Base-by-base conservation (phyloP, 2,113 vertebrate species). In the Oostethus manadensis region DNA sequence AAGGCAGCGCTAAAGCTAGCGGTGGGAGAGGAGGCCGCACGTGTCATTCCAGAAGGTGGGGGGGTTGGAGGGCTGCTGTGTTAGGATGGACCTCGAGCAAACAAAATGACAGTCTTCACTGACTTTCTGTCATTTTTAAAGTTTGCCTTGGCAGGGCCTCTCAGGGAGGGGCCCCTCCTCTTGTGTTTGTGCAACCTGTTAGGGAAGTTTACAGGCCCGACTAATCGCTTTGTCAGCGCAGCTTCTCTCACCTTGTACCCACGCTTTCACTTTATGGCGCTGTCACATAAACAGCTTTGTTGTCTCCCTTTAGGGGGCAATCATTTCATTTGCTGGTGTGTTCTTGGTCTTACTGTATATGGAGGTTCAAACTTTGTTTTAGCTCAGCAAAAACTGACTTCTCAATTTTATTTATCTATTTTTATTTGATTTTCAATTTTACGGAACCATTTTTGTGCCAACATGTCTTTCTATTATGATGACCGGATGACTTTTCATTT, bases 71-170 rank as follows among this genome's bases (percentile, higher is more conserved):
- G 51, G 29, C 29, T 33, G n/a, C 17, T 29, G n/a, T 42, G 21
- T 55, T 10, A 38, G 83, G 87, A 87, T 72, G 77, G 73, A 11
- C 76, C 44, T 29, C 62, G 66, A 60, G 72, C 40, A 58, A 33
- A 64, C 55, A 56, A 68, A 66, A 70, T 77, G 78, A 81, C 79
- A 73, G 71, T 69, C 71, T 68, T 83, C 72, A 76, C 78, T 29
- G 46, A 70, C 73, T 49, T 64, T 26, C 61, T 79, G 50, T 78
- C 76, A 66, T 71, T 64, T 67, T 46, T 77, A 83, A 87, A 90
- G 87, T 92, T 90, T 92, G 85, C 83, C 84, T 92, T 90, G 89
- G 89, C 89, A 85, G 86, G 70, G 78, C 84, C 79, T 75, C 69
- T 51, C 86, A 89, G 87, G 90, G 90, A 89, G 88, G 87, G 85